Conservation (phyloP, 2,888 invertebrate genomes). For the Drosophila fulvimacula region DNA sequence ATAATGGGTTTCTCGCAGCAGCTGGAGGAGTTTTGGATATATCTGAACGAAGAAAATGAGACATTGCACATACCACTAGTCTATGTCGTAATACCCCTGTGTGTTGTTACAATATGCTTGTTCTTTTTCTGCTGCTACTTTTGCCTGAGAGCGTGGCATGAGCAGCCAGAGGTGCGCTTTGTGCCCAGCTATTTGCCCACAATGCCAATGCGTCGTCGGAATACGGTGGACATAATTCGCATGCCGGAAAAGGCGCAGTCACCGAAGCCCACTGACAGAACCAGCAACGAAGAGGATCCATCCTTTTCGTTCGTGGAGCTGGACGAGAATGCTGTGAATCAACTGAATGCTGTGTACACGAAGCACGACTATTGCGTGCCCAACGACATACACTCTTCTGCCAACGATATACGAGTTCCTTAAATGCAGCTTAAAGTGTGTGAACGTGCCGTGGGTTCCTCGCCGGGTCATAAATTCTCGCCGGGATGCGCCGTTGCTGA, state of each 20-base stretch:
- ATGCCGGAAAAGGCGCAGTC: not conserved
- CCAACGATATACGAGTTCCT: conserved; percentile 21
- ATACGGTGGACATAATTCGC: not conserved
- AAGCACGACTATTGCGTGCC: conserved; percentile 22
- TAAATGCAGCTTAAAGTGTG: conserved; percentile 47
- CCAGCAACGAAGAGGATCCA: not conserved
- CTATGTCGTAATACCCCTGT: conserved; percentile 22
- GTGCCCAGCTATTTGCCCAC: not conserved
- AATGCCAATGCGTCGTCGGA: not conserved
- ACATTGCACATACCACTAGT: conserved; percentile 13
- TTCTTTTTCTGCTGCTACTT: conserved; percentile 4
- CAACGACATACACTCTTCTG: conserved; percentile 49
- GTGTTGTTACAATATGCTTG: not conserved
- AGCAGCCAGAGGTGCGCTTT: conserved; percentile 1
- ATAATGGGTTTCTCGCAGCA: conserved; percentile 10
- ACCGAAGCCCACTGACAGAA: not conserved
- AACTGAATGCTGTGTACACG: conserved; percentile 14
- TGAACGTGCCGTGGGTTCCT: conserved; percentile 48
- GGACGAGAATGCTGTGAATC: not conserved
- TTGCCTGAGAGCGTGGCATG: conserved; percentile 3
- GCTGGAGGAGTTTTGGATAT: not conserved
- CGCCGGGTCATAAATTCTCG: conserved; percentile 63
- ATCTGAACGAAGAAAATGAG: not conserved
- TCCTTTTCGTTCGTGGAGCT: not conserved
- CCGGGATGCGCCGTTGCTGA: conserved; percentile 56